phyloP scores from a whole-genome alignment of 2,888 invertebrate genomes.

The Drosophila antonietae region DNA sequence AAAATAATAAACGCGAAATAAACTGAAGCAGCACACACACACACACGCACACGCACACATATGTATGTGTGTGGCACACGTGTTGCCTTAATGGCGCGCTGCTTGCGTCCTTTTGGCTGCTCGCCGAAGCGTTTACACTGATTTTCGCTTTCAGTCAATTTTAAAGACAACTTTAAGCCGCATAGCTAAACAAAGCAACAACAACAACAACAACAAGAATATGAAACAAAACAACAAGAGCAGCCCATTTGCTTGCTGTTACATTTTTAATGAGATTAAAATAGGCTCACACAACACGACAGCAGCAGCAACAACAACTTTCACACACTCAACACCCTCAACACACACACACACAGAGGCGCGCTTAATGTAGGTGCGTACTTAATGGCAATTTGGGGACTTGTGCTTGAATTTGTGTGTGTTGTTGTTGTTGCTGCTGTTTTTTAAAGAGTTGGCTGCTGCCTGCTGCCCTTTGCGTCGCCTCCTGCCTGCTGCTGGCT shows the following conservation, averaged over 20 bases:
- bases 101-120: slow-evolving; percentile 45
- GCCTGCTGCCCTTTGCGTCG: not conserved
- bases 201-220: slow-evolving; percentile 24
- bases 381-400: slow-evolving; percentile 81
- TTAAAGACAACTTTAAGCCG: slow-evolving; percentile 81
- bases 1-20: slow-evolving; percentile 82
- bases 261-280: slow-evolving; percentile 81
- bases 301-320: slow-evolving; percentile 51
- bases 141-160: slow-evolving; percentile 81
- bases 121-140: slow-evolving; percentile 79
- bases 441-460: slow-evolving; percentile 52
- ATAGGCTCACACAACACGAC: slow-evolving; percentile 76
- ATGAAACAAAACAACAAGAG: slow-evolving; percentile 13
- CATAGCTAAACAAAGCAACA: slow-evolving; percentile 64
- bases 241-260: slow-evolving; percentile 73
- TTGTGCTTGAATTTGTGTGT: slow-evolving; percentile 53
- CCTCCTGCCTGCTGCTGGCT: slow-evolving; percentile 35
- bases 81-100: slow-evolving; percentile 62
- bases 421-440: not conserved
- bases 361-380: slow-evolving; percentile 67
- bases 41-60: slow-evolving; percentile 53
- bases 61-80: slow-evolving; percentile 46
- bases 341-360: slow-evolving; percentile 27
- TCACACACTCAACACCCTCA: slow-evolving; percentile 31
- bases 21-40: slow-evolving; percentile 71